Conservation (phyloP, 2,797 vertebrate species). For the Acanthopagrus latus region DNA sequence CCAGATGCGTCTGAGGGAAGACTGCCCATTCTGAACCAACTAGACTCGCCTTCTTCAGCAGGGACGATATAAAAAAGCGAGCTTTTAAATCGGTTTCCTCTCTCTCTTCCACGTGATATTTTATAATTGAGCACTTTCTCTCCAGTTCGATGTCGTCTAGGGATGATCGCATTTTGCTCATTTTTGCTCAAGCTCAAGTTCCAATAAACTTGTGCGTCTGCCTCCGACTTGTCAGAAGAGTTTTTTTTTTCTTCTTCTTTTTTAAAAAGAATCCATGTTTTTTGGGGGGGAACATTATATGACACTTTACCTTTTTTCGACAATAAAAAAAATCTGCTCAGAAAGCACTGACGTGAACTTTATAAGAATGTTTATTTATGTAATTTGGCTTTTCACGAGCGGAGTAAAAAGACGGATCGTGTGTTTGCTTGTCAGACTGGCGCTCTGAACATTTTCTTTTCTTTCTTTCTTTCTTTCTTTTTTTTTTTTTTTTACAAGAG, state of each 20-base stretch:
- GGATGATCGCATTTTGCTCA: slow-evolving; percentile 23
- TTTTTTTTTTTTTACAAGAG: neutral
- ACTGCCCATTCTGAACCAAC: slow-evolving; percentile 82
- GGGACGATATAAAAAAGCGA: slow-evolving; percentile 77
- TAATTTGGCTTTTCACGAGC: neutral
- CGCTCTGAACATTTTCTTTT: neutral
- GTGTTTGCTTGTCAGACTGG: neutral
- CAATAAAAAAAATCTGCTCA: neutral
- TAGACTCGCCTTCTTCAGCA: slow-evolving; percentile 82
- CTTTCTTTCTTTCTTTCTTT: too few relatives aligned
- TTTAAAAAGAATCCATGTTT: slow-evolving; percentile 9
- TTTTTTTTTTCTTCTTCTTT: too few relatives aligned
- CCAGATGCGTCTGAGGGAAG: slow-evolving; percentile 81
- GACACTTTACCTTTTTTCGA: neutral
- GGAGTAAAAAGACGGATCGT: neutral
- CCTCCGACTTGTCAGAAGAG: slow-evolving; percentile 21
- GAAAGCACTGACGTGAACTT: neutral
- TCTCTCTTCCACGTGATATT: slow-evolving; percentile 88
- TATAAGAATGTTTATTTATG: neutral
- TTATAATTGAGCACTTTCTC: slow-evolving; percentile 82
- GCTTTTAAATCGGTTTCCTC: slow-evolving; percentile 87
- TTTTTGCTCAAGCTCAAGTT: slow-evolving; percentile 33
- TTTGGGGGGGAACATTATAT: neutral
- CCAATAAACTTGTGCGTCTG: slow-evolving; percentile 43
- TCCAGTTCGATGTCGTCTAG: slow-evolving; percentile 67